phyloP scores from a whole-genome alignment of 1,140 invertebrate genomes.

The Polyergus mexicanus region DNA sequence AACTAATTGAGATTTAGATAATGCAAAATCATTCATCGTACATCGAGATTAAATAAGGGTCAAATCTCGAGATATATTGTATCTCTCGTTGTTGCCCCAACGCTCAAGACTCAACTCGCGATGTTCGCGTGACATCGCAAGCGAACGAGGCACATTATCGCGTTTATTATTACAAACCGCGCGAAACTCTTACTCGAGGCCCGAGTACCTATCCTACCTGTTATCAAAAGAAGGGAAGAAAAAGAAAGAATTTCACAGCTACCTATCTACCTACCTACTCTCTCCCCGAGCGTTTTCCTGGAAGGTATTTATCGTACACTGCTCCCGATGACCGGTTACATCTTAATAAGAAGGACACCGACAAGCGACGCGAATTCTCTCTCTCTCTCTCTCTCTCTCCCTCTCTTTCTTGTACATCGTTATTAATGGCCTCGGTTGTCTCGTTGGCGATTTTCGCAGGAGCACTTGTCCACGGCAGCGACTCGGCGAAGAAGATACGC shows the following conservation, averaged over 20 bases:
- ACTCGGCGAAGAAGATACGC: constrained; percentile 70
- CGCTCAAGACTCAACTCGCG: constrained; percentile 5
- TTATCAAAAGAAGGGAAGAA: constrained; percentile 40
- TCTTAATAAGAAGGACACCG: constrained; percentile 76
- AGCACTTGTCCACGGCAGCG: constrained; percentile 67
- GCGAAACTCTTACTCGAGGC: constrained; percentile 25
- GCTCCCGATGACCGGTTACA: constrained; percentile 67
- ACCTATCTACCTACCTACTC: not conserved
- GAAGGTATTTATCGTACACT: constrained; percentile 67
- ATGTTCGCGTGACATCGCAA: constrained; percentile 33
- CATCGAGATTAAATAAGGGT: not conserved
- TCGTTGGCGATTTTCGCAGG: constrained; percentile 81
- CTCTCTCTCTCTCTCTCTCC: constrained; percentile 42
- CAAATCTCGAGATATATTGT: not conserved
- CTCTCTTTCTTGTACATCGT: constrained; percentile 51
- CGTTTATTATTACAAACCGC: constrained; percentile 54
- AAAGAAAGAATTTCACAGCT: constrained; percentile 1
- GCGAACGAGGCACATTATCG: constrained; percentile 39
- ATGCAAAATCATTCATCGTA: not conserved
- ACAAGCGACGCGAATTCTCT: constrained; percentile 65
- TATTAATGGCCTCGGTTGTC: constrained; percentile 75
- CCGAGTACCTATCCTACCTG: constrained; percentile 25
- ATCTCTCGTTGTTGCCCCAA: not conserved
- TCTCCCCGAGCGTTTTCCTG: constrained; percentile 64
- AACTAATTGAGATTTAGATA: not conserved